phyloP scores from a whole-genome alignment of 2,113 vertebrate species.

The Chionodraco myersi region DNA sequence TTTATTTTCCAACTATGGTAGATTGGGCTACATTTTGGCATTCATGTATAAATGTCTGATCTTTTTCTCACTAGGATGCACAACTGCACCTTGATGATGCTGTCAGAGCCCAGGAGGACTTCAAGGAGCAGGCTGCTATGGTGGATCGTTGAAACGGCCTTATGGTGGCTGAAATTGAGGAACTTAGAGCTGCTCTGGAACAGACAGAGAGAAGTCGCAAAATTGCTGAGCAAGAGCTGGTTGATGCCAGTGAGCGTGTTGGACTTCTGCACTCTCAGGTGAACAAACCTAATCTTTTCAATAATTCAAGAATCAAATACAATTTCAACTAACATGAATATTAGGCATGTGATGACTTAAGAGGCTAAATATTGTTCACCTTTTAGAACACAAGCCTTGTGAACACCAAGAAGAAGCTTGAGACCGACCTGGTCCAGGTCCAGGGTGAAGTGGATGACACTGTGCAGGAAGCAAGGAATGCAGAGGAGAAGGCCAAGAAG shows the following conservation, averaged over 20 bases:
- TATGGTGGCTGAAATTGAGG: slow-evolving; percentile 86
- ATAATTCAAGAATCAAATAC: too few species aligned
- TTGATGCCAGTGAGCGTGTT: slow-evolving; percentile 74
- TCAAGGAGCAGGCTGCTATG: slow-evolving; percentile 88
- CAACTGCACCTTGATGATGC: slow-evolving; percentile 90
- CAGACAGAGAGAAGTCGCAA: slow-evolving; percentile 87
- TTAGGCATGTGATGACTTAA: too few species aligned
- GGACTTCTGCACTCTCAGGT: slow-evolving; percentile 91
- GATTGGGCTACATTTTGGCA: neutral
- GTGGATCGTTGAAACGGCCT: slow-evolving; percentile 87
- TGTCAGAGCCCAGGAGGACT: slow-evolving; percentile 84
- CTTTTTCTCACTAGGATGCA: slow-evolving; percentile 81
- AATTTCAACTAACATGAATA: too few species aligned
- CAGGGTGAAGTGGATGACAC: too few species aligned
- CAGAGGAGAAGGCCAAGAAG: too few species aligned
- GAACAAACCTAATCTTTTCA: neutral
- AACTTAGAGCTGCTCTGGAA: slow-evolving; percentile 84
- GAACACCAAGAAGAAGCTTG: too few species aligned
- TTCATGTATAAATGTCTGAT: neutral
- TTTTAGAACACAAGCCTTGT: too few species aligned
- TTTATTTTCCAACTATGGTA: neutral
- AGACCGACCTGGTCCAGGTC: too few species aligned
- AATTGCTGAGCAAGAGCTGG: slow-evolving; percentile 88
- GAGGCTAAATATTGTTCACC: too few species aligned
- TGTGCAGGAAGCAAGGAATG: too few species aligned